phyloP scores from a whole-genome alignment of 2,113 vertebrate genomes.

The Aptenodytes forsteri region DNA sequence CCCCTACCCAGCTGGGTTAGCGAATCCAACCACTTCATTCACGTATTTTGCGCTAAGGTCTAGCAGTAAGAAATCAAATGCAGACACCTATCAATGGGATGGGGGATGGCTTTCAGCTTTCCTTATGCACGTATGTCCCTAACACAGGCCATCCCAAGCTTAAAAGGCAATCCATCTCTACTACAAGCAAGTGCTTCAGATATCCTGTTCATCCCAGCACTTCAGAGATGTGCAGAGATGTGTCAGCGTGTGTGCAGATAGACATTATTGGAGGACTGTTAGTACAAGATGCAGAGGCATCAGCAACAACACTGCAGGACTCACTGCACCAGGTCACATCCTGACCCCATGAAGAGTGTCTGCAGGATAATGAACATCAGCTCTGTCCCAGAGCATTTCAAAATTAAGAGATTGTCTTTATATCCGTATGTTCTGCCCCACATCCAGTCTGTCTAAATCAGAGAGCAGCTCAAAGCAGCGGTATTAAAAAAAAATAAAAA shows the following conservation, averaged over 20 bases:
- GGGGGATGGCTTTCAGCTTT: background rate
- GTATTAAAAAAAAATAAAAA: background rate
- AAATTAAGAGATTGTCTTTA: slow-evolving; percentile 9
- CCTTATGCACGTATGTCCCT: background rate
- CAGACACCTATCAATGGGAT: background rate
- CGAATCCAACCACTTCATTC: background rate
- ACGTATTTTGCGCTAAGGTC: background rate
- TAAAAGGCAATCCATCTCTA: background rate
- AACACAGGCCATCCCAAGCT: background rate
- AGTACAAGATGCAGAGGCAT: background rate
- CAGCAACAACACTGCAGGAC: background rate
- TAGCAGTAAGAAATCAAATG: background rate
- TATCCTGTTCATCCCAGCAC: background rate
- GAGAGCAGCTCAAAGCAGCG: slow-evolving; percentile 49
- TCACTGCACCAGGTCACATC: background rate
- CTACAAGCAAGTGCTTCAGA: background rate
- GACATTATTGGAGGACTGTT: background rate
- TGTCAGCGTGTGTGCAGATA: background rate
- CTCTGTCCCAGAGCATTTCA: background rate
- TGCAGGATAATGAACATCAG: background rate
- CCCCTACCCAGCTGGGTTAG: background rate
- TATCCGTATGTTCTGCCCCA: background rate
- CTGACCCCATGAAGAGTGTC: background rate
- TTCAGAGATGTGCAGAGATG: background rate
- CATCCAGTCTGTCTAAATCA: slow-evolving; percentile 29